A percentile compares a stretch with the other conserved stretches of the same genome.
phyloP scores from a whole-genome alignment of 1,140 invertebrate species.

The Metaphire vulgaris region DNA sequence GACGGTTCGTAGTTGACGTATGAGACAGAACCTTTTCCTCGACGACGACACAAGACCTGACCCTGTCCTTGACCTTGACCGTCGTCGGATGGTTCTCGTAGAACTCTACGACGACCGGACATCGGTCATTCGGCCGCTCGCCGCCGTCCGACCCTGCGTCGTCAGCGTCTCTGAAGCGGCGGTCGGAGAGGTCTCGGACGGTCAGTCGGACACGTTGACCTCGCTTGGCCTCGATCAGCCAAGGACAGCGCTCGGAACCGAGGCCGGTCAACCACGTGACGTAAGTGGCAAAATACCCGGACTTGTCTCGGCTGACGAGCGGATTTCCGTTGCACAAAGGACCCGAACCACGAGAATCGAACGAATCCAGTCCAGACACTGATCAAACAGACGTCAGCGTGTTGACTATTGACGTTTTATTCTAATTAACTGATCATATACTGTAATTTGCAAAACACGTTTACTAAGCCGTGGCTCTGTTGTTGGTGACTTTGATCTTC shows the following conservation, averaged over 20 bases:
- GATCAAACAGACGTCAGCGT: too few relatives aligned
- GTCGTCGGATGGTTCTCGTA: not conserved
- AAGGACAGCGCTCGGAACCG: constrained; percentile 15
- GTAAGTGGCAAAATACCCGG: constrained; percentile 10
- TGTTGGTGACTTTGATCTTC: too few relatives aligned
- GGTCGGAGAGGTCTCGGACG: not conserved
- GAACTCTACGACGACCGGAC: not conserved
- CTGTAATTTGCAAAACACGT: too few relatives aligned
- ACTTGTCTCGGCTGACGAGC: not conserved
- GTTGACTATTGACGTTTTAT: too few relatives aligned
- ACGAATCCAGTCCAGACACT: not conserved
- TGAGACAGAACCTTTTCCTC: not conserved
- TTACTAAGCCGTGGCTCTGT: too few relatives aligned
- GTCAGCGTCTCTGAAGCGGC: not conserved
- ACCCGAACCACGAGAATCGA: not conserved
- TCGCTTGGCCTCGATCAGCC: constrained; percentile 2
- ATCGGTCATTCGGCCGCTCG: not conserved
- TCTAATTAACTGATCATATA: too few relatives aligned
- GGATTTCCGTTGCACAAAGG: not conserved
- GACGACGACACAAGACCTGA: not conserved
- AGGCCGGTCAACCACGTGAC: not conserved
- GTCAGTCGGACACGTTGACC: constrained; percentile 9
- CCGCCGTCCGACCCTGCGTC: too few relatives aligned
- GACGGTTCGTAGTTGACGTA: not conserved
- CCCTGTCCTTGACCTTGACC: not conserved